Evolutionary conservation across 2,888 invertebrate genomes (phyloP).

Genomic region (Osmoderma eremita): DNA sequence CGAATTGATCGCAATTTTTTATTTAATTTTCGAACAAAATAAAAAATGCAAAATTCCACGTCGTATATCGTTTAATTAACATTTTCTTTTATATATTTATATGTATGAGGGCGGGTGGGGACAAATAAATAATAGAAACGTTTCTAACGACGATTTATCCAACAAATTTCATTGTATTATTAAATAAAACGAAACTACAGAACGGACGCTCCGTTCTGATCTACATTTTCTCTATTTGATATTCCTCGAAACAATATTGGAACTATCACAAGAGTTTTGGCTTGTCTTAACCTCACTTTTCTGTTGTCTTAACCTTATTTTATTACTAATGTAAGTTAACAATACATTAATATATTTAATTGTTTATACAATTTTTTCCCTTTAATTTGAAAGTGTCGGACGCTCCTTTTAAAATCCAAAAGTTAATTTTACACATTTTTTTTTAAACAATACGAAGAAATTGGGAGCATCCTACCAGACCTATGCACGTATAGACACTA

Average conservation of each 20-base stretch:
- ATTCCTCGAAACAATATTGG: slow-evolving; percentile 12
- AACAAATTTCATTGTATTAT: too few species aligned
- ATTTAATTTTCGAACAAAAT: too few species aligned
- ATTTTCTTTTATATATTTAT: slow-evolving; percentile 13
- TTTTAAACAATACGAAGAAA: too few species aligned
- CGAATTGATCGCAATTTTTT: too few species aligned
- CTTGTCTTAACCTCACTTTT: slow-evolving; percentile 45
- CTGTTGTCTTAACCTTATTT: background rate
- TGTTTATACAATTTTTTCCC: slow-evolving; percentile 1
- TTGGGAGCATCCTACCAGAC: too few species aligned
- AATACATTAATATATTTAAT: slow-evolving; percentile 5
- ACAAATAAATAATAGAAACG: too few species aligned
- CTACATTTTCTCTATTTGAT: background rate
- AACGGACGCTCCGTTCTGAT: background rate
- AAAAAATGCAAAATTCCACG: slow-evolving; percentile 7
- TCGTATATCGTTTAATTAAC: background rate
- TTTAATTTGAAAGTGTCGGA: slow-evolving; percentile 4
- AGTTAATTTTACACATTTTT: too few species aligned
- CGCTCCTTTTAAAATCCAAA: background rate
- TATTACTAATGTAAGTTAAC: slow-evolving; percentile 13
- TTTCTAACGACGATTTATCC: too few species aligned
- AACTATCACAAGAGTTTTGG: slow-evolving; percentile 51
- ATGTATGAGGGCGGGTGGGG: background rate
- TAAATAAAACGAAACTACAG: too few species aligned
- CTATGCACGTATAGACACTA: too few species aligned